Conservation (phyloP, 2,797 vertebrate species). For the Crenuchus spilurus region DNA sequence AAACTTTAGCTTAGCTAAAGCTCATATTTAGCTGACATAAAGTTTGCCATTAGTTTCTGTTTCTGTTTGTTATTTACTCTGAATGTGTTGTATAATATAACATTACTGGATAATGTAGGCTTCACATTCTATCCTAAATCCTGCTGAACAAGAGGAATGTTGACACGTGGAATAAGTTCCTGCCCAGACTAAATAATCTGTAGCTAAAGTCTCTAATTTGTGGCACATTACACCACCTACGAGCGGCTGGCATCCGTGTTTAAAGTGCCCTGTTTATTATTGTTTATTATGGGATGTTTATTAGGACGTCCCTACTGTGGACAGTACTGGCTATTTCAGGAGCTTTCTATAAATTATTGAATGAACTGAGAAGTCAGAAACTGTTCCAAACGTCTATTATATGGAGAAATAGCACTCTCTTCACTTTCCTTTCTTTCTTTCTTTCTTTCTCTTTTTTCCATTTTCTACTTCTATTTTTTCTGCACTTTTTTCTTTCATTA, state of each 20-base stretch:
- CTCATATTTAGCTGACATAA: too few species aligned
- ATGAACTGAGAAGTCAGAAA: background rate
- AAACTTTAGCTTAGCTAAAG: too few species aligned
- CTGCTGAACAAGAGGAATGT: background rate
- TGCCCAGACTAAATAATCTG: conserved; percentile 22
- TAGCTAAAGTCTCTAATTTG: conserved; percentile 33
- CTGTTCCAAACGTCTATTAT: too few species aligned
- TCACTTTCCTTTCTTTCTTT: background rate
- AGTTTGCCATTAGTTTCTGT: too few species aligned
- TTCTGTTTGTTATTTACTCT: too few species aligned
- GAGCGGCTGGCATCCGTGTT: background rate
- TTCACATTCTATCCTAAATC: background rate
- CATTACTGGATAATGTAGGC: too few species aligned
- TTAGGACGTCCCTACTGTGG: background rate
- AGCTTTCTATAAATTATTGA: background rate
- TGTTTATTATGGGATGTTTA: background rate
- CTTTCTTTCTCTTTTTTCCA: too few species aligned
- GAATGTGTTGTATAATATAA: too few species aligned
- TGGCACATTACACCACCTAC: background rate
- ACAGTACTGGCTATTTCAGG: background rate
- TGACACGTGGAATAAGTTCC: background rate
- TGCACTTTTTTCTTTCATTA: background rate
- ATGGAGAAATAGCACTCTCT: too few species aligned
- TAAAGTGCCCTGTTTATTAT: conserved; percentile 18
- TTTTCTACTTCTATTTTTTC: background rate